Conservation (phyloP, 2,888 invertebrate genomes). For the Chydorus sphaericus region DNA sequence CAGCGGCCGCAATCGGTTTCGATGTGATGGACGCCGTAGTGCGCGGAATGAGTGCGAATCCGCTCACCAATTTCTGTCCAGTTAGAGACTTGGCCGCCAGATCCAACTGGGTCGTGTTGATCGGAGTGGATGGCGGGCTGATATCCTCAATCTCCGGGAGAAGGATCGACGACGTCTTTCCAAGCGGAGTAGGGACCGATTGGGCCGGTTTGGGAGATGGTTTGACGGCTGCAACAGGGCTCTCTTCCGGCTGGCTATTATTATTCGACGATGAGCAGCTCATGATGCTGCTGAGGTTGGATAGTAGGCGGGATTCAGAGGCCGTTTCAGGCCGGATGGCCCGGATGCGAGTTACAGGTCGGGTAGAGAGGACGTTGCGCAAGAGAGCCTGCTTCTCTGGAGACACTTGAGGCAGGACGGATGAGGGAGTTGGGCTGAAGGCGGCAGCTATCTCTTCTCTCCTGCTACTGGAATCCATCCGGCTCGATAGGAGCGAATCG, state of each 20-base stretch:
- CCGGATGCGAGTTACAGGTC: constrained; percentile 16
- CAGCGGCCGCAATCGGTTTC: neutral
- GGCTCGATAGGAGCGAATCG: constrained; percentile 9
- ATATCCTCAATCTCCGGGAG: constrained; percentile 19
- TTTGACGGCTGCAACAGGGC: neutral
- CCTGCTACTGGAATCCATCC: neutral
- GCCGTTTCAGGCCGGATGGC: constrained; percentile 8
- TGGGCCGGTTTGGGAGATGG: neutral
- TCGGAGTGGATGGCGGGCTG: constrained; percentile 20
- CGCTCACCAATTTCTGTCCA: neutral
- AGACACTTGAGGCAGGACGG: constrained; percentile 7
- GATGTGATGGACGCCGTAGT: neutral
- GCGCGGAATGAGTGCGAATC: neutral
- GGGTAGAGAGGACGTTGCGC: constrained; percentile 16
- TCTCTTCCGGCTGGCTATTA: neutral
- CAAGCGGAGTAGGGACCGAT: no score
- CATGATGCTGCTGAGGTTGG: neutral
- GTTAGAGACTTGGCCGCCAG: neutral
- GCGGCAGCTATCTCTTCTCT: neutral
- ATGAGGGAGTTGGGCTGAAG: neutral
- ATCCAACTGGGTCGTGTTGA: constrained; percentile 6
- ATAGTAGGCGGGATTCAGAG: constrained; percentile 5
- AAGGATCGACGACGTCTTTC: no score
- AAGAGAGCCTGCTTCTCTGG: constrained; percentile 19
- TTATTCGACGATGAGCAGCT: neutral